Evolutionary conservation across 2,888 invertebrate species (phyloP).

Genomic region (Drosophila mettleri): DNA sequence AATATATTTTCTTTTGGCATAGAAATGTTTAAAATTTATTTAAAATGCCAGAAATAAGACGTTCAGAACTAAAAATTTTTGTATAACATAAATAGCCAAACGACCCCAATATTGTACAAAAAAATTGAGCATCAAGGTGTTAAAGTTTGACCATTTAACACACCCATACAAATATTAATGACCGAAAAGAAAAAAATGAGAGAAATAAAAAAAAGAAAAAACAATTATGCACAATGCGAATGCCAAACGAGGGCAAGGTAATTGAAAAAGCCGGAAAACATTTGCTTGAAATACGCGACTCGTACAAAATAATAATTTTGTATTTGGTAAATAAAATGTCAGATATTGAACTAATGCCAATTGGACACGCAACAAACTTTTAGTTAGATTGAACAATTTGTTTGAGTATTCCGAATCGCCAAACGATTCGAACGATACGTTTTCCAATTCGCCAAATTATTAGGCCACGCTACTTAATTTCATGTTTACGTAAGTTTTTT

Average conservation of each 20-base stretch:
- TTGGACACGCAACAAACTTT: conserved; percentile 70
- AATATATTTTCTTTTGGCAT: not conserved
- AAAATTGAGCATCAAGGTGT: not conserved
- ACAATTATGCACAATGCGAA: conserved; percentile 25
- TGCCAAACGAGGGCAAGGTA: conserved; percentile 31
- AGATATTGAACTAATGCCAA: conserved; percentile 64
- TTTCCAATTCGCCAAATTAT: conserved; percentile 3
- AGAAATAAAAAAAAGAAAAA: conserved; percentile 22
- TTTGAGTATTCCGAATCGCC: conserved; percentile 8
- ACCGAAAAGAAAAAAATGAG: conserved; percentile 7
- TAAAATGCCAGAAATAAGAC: not conserved
- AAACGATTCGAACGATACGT: not conserved
- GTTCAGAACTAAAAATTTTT: too few relatives aligned
- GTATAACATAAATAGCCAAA: not conserved
- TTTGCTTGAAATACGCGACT: conserved; percentile 42
- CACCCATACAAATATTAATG: conserved; percentile 46
- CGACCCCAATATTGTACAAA: not conserved
- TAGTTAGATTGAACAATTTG: conserved; percentile 64
- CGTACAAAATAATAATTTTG: conserved; percentile 69
- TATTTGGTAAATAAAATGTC: conserved; percentile 67
- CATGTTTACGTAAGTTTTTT: conserved; percentile 7
- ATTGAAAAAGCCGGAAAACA: conserved; percentile 49
- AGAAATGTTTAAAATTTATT: not conserved
- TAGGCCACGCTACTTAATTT: conserved; percentile 17
- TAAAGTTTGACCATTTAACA: conserved; percentile 21